Evolutionary conservation across 2,113 vertebrate genomes (phyloP).

Genomic region (Bambusicola thoracicus): DNA sequence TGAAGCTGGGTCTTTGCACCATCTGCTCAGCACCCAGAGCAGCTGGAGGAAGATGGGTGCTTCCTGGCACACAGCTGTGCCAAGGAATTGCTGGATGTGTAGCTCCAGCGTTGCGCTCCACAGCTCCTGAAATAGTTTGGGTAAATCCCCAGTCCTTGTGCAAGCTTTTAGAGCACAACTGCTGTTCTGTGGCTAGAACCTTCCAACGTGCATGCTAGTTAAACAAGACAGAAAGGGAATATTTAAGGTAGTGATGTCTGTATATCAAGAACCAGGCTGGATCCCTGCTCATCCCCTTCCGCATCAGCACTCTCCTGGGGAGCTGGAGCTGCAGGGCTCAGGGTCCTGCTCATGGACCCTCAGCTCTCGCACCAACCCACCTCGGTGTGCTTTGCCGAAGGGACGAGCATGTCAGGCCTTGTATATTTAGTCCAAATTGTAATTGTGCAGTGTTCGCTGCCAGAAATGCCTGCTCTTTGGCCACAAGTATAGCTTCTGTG

Average conservation of each 20-base stretch:
- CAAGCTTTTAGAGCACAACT: background rate
- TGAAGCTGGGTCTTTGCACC: background rate
- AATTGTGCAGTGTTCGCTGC: background rate
- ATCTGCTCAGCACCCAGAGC: background rate
- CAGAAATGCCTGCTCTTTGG: slow-evolving; percentile 45
- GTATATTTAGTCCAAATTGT: background rate
- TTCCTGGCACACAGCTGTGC: background rate
- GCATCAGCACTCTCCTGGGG: accelerated
- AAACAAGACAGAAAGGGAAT: background rate
- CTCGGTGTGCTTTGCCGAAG: background rate
- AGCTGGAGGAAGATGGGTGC: background rate
- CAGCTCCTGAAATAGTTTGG: background rate
- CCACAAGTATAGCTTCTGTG: slow-evolving; percentile 42
- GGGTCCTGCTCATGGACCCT: background rate
- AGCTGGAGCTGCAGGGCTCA: background rate
- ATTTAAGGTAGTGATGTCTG: background rate
- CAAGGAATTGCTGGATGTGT: background rate
- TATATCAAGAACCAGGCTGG: background rate
- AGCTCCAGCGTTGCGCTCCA: background rate
- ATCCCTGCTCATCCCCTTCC: background rate
- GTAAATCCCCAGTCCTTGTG: background rate
- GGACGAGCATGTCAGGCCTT: background rate
- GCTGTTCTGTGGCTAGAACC: background rate
- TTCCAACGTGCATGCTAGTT: accelerated
- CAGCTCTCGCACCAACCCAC: background rate